A percentile compares a stretch with the other conserved stretches of the same genome.
Evolutionary conservation across 2,113 vertebrate genomes (phyloP).

Genomic region (Oplegnathus fasciatus): DNA sequence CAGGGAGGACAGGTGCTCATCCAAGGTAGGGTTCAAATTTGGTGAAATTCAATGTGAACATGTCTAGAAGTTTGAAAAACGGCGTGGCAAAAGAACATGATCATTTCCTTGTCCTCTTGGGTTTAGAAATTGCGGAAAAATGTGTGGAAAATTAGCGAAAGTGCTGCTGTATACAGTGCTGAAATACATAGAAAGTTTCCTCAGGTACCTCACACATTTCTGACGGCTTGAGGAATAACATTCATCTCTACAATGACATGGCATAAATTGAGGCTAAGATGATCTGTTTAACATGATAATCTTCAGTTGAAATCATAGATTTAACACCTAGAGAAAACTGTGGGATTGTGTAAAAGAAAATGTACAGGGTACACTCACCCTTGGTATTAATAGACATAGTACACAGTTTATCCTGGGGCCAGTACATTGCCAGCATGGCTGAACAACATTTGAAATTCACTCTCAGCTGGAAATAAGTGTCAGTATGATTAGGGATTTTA

Average conservation of each 20-base stretch:
- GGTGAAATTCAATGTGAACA: background rate
- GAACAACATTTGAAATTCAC: background rate
- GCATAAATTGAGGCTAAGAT: background rate
- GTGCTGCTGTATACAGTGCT: background rate
- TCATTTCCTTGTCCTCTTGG: background rate
- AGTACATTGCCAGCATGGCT: background rate
- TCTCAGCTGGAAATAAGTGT: background rate
- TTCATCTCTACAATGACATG: background rate
- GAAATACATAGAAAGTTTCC: background rate
- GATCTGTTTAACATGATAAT: background rate
- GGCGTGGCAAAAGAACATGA: too few relatives aligned
- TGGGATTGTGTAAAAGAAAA: background rate
- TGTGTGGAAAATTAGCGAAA: background rate
- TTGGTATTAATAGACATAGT: background rate
- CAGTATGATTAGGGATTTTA: background rate
- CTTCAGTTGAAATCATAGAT: background rate
- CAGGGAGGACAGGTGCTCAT: constrained; percentile 92
- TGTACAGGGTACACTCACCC: background rate
- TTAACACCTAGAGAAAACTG: background rate
- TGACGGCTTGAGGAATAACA: background rate
- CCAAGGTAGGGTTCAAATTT: constrained; percentile 86
- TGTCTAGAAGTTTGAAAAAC: background rate
- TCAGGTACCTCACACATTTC: background rate
- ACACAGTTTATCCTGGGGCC: background rate
- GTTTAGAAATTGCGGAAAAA: background rate